Base-by-base conservation (phyloP, 2,888 invertebrate species). In the Bellardia pandia region DNA sequence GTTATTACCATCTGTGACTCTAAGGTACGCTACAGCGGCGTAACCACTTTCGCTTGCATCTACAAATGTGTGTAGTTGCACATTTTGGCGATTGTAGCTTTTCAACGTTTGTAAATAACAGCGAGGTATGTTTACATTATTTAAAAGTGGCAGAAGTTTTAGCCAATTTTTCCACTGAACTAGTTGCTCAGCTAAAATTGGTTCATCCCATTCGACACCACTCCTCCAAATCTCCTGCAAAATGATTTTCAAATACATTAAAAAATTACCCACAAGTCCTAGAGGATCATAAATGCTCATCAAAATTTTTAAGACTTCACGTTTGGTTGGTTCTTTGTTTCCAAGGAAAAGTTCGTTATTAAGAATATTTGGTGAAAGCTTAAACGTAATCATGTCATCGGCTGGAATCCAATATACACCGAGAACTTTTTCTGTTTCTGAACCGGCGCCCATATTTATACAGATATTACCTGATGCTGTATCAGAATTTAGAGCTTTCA, bases 81-180 rank as follows among this genome's bases (percentile, higher is more conserved):
- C 71, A 87, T 89, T 1, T 85, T 48, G 9, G 3, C 42, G 2
- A n/a, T 80, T 62, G 4, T 80, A 81, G 9, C 8, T 42, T 48
- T 66, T 3, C 9, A 74, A 11, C 0, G 2, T 37, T 58, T 74
- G 42, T 14, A 81, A 23, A 37, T 74, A 81, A 48, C 81, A 74
- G 8, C 58, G 6, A 1, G 66, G 56, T 89, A 88, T 45, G 13
- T 45, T 53, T 66, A 56, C 33, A 85, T 74, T 60, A 30, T 88
- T 87, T 13, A 89, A 82, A 33, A 74, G n/a, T 7, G 84, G 86
- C 23, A 90, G 68, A 5, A 86, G n/a, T 0, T 66, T 48, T 4
- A 89, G 8, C 90, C 90, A 90, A 4, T 62, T 66, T 30, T 64
- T 16, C 87, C 89, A 90, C 30, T 88, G 88, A 14, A 51, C 30